Conservation (phyloP, 2,113 vertebrate genomes). For the Edolisoma coerulescens region DNA sequence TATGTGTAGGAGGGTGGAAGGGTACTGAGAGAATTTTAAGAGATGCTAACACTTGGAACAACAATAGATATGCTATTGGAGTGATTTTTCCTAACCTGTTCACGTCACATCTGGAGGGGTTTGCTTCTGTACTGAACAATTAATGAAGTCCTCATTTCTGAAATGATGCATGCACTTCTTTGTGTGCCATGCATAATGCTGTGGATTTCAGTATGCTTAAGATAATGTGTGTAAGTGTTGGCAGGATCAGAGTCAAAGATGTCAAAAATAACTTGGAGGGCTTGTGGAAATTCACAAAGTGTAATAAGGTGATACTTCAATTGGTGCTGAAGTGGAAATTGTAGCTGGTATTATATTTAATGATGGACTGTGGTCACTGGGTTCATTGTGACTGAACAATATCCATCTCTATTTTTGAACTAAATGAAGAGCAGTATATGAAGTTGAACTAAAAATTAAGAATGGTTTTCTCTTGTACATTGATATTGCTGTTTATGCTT, state of each 20-base stretch:
- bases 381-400: slow-evolving; percentile 31
- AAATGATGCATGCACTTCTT: not conserved
- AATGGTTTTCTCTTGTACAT: not conserved
- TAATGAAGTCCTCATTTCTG: not conserved
- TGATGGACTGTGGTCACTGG: slow-evolving; percentile 37
- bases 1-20: slow-evolving; percentile 54
- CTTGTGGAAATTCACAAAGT: slow-evolving; percentile 56
- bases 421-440: not conserved
- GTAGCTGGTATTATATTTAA: slow-evolving; percentile 39
- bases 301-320: slow-evolving; percentile 54
- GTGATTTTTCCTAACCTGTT: not conserved
- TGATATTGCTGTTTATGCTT: not conserved
- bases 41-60: slow-evolving; percentile 7
- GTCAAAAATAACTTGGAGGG: slow-evolving; percentile 62
- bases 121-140: not conserved
- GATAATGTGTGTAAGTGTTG: slow-evolving; percentile 39
- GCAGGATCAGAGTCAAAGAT: slow-evolving; percentile 42
- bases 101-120: not conserved
- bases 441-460: not conserved
- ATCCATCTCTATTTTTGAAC: slow-evolving; percentile 1
- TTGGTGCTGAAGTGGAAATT: slow-evolving; percentile 36
- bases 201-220: not conserved
- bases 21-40: slow-evolving; percentile 15
- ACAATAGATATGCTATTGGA: slow-evolving; percentile 1
- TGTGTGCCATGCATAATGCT: not conserved